phyloP scores from a whole-genome alignment of 2,113 vertebrate species.

The Entosphenus tridentatus region DNA sequence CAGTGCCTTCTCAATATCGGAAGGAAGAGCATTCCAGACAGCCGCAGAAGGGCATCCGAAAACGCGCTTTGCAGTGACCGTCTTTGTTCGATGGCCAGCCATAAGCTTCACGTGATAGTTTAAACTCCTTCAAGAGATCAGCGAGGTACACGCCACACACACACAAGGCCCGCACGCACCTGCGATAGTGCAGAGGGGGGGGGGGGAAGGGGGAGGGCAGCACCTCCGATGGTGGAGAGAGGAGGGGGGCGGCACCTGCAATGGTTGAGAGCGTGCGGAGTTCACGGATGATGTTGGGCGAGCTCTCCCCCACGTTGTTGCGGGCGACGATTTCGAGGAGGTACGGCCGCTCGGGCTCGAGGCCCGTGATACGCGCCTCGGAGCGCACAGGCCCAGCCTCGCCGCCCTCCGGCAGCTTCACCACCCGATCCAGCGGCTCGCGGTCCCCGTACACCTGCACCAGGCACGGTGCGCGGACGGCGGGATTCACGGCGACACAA shows the following conservation, averaged over 20 bases:
- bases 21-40: too few species aligned
- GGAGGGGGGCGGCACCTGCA: slow-evolving; percentile 11
- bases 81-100: too few species aligned
- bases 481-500: too few species aligned
- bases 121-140: too few species aligned
- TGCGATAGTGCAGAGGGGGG: not conserved
- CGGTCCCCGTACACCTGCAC: slow-evolving; percentile 4
- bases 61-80: too few species aligned
- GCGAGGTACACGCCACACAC: too few species aligned
- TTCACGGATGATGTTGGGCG: slow-evolving; percentile 19
- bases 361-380: slow-evolving; percentile 40
- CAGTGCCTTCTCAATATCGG: too few species aligned
- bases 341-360: slow-evolving; percentile 35
- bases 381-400: slow-evolving; percentile 14
- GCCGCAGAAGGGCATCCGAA: too few species aligned
- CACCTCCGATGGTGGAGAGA: not conserved
- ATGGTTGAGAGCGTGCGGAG: slow-evolving; percentile 23
- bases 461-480: not conserved
- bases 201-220: not conserved
- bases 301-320: slow-evolving; percentile 46
- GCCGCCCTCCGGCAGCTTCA: slow-evolving; percentile 29
- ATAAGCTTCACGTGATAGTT: too few species aligned
- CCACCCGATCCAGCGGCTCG: slow-evolving; percentile 17
- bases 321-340: slow-evolving; percentile 38
- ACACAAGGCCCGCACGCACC: too few species aligned